These are phyloP conservation scores for Anarhynchus alexandrinus DNA, from an alignment of 2,113 vertebrate species.

Conservation along the genomic window DNA sequence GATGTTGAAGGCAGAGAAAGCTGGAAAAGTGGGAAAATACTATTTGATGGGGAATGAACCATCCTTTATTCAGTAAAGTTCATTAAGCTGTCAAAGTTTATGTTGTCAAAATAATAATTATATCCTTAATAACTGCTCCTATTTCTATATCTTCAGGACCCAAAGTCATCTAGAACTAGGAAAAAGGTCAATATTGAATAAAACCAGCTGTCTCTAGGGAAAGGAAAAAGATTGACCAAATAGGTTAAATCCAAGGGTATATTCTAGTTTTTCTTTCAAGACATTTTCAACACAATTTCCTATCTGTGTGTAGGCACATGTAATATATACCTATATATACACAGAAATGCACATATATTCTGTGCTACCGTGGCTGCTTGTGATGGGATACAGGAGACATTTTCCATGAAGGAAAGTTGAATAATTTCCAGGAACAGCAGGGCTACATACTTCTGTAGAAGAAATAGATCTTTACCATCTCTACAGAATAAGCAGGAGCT, in stretches of 20 bases:
- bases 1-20: neutral
- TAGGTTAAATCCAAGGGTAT: neutral
- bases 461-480: neutral
- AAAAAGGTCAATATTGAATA: neutral
- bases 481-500: neutral
- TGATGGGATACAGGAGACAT: neutral
- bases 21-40: neutral
- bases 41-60: neutral
- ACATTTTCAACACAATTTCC: neutral
- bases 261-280: neutral
- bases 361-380: neutral
- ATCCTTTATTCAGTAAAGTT: neutral
- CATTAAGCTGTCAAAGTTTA: neutral
- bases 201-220: neutral
- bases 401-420: neutral
- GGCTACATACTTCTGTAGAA: neutral
- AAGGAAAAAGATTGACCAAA: neutral
- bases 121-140: neutral
- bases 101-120: slow-evolving; percentile 1
- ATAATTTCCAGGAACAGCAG: neutral
- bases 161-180: neutral
- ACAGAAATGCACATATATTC: neutral
- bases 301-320: fast-evolving
- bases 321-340: neutral
- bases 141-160: neutral